Conservation (phyloP, 2,797 vertebrate genomes). For the Hyperoplus immaculatus region DNA sequence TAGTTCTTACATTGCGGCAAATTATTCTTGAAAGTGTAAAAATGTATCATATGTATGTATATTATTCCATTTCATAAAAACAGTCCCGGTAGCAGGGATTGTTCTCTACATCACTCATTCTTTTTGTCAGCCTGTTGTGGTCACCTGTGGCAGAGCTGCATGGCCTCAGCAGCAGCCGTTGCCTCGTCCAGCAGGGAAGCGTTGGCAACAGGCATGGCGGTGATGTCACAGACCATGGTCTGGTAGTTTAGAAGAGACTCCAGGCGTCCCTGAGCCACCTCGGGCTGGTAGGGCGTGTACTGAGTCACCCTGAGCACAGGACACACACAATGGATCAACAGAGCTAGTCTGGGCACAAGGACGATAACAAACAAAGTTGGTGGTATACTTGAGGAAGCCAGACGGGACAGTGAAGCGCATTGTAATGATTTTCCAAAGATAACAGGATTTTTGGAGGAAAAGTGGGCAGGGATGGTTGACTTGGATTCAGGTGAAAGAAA, state of each 20-base stretch:
- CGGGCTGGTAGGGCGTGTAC: slow-evolving; percentile 98
- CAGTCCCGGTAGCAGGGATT: fast-evolving
- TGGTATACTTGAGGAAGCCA: slow-evolving; percentile 39
- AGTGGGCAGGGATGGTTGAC: not conserved
- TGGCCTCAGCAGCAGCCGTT: slow-evolving; percentile 97
- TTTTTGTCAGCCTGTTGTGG: not conserved
- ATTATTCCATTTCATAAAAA: not conserved
- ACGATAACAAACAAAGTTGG: slow-evolving; percentile 43
- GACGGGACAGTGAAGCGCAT: slow-evolving; percentile 41
- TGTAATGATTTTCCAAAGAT: slow-evolving; percentile 19
- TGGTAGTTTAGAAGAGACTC: slow-evolving; percentile 98
- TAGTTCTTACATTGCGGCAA: not conserved
- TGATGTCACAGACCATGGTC: slow-evolving; percentile 98
- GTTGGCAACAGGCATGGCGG: slow-evolving; percentile 94
- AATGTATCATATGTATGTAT: not conserved
- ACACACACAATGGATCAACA: slow-evolving; percentile 26
- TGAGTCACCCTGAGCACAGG: slow-evolving; percentile 92
- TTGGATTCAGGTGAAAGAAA: slow-evolving; percentile 37
- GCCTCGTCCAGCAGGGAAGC: slow-evolving; percentile 97
- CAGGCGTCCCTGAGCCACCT: slow-evolving; percentile 96
- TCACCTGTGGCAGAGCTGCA: slow-evolving; percentile 97
- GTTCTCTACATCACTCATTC: not conserved
- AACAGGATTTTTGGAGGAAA: slow-evolving; percentile 18
- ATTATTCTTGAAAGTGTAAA: not conserved
- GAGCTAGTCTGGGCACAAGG: slow-evolving; percentile 18